Evolutionary conservation across 1,140 invertebrate genomes (phyloP), one percentile per base, ranked within the genome.

Genomic region (Bilobella aurantiaca): DNA sequence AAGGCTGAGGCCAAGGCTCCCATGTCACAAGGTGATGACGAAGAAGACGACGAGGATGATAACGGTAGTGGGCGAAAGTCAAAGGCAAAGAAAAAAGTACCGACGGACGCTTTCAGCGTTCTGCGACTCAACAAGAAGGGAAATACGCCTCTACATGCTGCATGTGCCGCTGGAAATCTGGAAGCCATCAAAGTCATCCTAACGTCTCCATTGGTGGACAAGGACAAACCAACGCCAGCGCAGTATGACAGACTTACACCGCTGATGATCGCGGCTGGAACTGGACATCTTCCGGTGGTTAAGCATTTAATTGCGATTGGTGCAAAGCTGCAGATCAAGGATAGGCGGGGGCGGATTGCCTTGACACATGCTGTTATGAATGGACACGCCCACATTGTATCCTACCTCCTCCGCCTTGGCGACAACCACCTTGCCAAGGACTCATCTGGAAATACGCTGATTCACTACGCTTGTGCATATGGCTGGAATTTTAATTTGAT

Each of bases 381-480:
- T 74, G 82, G 81, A 12, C 78, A 81, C 66, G 73, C 78, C 2
- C 77, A 80, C 65, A 74, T 82, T 53, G 77, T 78, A 0, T 81
- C 80, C 0, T 81, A 78, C 71, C 69, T 83, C 18, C 73, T 83
- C 3, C 71, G 76, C 23, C 70, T 79, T 25, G 82, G 82, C 23
- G 76, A 79, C 3, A 78, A 81, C 71, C 74, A 80, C 3, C 75
- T 78, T 58, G 69, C 71, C 14, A 73, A 69, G 2, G 82, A 83
- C 65, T 77, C 76, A 23, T 82, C 80, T 31, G 80, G 79, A 5
- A 83, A 83, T 66, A 75, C 79, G 8, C 68, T 79, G 1, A 73
- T 82, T 1, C 82, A 83, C 71, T 83, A 83, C 73, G 81, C 81
- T 1, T 76, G 76, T 66, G 82, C 81, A 0, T 83, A 83, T 76